These are phyloP conservation scores for Phoenicopterus ruber DNA, from an alignment of 2,113 vertebrate genomes.

Conservation along the genomic window DNA sequence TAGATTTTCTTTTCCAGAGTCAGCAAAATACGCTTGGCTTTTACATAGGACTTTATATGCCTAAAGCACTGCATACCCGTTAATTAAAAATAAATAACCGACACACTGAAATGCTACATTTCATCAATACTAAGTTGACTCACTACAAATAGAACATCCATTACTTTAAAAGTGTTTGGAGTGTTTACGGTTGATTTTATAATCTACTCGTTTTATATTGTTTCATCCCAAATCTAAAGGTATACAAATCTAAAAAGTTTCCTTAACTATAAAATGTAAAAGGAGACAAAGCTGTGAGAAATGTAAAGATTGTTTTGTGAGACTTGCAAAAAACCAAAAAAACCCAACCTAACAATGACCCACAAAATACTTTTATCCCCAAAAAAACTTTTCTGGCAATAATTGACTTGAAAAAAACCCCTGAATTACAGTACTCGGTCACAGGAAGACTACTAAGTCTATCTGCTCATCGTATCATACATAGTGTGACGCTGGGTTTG, in stretches of 20 bases:
- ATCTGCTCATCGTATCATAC: neutral
- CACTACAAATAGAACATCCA: neutral
- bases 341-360: neutral
- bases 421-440: neutral
- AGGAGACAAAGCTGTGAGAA: neutral
- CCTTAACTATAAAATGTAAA: neutral
- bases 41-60: neutral
- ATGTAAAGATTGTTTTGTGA: neutral
- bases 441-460: neutral
- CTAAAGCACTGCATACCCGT: neutral
- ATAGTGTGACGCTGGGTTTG: neutral
- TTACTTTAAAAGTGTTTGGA: neutral
- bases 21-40: neutral
- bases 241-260: neutral
- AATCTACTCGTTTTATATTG: neutral
- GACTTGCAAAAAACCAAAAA: neutral
- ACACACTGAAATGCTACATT: neutral
- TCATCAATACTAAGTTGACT: neutral
- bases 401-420: rapidly evolving
- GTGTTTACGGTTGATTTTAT: neutral
- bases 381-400: neutral
- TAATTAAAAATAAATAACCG: slow-evolving; percentile 7
- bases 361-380: neutral
- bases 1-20: neutral
- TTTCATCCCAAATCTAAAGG: neutral